Base-by-base conservation (phyloP, 1,140 invertebrate species). In the Steinernema feltiae region DNA sequence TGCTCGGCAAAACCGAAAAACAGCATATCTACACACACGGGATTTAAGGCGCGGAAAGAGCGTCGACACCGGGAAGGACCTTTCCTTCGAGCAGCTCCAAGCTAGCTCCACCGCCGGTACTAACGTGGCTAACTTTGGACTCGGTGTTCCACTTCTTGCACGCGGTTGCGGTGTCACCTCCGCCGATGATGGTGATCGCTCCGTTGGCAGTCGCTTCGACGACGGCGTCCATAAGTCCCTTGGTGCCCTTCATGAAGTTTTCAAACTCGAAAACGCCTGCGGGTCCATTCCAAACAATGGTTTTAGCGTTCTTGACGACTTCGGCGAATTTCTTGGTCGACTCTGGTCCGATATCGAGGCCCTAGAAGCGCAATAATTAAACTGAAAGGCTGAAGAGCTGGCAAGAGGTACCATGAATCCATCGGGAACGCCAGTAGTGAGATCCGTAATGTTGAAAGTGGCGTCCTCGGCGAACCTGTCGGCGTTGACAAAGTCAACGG, bases 271-370 rank as follows among this genome's bases (percentile, higher is more conserved):
- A 99, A 0, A 99, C 97, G 74, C 97, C 97, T 73, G 93, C 92
- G 12, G 97, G 97, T 29, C 92, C 93, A 82, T 99, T 99, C 97
- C 97, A 99, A 12, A 98, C 94, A 86, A 99, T 95, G 1, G 94
- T 91, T 88, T 97, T 98, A 21, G 97, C 93, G 80, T 92, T 90
- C 3, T 89, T 88, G 78, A 99, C 92, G 12, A 92, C 92, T 73
- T 92, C 88, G 71, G 75, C 73, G 86, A 98, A 97, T 0, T 91
- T 82, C 78, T 91, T 91, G 69, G 90, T 89, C 0, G 93, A 91
- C 88, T 96, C 92, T 70, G 92, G 92, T 32, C 97, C 97, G 87
- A 95, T 90, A 88, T 99, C 97, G 53, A 99, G 88, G 76, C 96
- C 96, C n/a, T n/a, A n/a, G n/a, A n/a, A n/a, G n/a, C n/a, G n/a